phyloP scores from a whole-genome alignment of 2,888 invertebrate genomes.

The Eupithecia centaureata region DNA sequence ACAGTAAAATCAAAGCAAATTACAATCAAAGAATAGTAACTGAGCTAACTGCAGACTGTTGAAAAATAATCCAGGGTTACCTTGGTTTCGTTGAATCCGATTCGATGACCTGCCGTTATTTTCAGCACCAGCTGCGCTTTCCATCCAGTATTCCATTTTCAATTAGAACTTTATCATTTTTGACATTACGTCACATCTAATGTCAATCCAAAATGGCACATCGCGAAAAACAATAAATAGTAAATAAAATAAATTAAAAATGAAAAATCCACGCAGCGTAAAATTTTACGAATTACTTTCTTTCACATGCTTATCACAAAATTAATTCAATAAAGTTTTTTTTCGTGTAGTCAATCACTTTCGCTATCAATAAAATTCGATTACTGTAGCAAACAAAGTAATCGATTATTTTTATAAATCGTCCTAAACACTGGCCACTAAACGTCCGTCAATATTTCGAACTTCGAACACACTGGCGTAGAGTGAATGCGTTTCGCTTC shows the following conservation, averaged over 20 bases:
- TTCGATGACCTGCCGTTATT: slow-evolving; percentile 53
- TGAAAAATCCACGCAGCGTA: too few relatives aligned
- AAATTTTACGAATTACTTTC: too few relatives aligned
- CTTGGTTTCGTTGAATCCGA: slow-evolving; percentile 67
- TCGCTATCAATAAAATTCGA: slow-evolving; percentile 21
- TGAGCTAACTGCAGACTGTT: too few relatives aligned
- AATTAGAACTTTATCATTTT: slow-evolving; percentile 45
- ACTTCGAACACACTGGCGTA: slow-evolving; percentile 75
- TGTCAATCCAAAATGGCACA: slow-evolving; percentile 55
- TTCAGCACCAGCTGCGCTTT: slow-evolving; percentile 66
- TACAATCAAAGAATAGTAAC: too few relatives aligned
- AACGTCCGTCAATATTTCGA: slow-evolving; percentile 76
- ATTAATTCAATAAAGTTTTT: not conserved
- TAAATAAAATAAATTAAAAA: slow-evolving; percentile 12
- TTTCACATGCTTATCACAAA: slow-evolving; percentile 8
- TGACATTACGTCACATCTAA: slow-evolving; percentile 56
- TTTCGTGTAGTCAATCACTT: slow-evolving; percentile 4
- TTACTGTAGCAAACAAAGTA: not conserved
- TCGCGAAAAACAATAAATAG: slow-evolving; percentile 40
- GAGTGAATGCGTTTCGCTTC: slow-evolving; percentile 55
- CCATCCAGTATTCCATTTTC: slow-evolving; percentile 82
- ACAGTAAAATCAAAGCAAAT: too few relatives aligned
- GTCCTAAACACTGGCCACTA: slow-evolving; percentile 42
- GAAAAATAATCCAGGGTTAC: too few relatives aligned
- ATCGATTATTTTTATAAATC: slow-evolving; percentile 27